Percentiles rank a stretch among this genome's conserved stretches.
phyloP scores from a whole-genome alignment of 2,797 vertebrate genomes.

The Betta splendens region DNA sequence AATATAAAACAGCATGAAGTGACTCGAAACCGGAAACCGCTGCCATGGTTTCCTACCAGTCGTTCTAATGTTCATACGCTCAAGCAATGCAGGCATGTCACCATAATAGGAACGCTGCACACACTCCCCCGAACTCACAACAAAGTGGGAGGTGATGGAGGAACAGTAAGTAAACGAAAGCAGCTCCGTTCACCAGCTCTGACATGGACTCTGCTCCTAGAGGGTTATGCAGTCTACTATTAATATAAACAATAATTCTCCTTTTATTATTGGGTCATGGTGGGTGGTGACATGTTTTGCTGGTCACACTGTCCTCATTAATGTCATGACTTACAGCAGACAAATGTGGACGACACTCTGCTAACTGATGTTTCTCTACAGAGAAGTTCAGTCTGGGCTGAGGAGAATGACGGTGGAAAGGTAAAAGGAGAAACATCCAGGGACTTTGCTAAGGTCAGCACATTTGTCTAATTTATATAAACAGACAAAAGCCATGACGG shows the following conservation, averaged over 20 bases:
- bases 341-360: neutral
- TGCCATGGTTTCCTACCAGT: too few species aligned
- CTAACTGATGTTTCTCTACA: slow-evolving; percentile 28
- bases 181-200: too few species aligned
- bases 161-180: slow-evolving; percentile 55
- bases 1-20: slow-evolving; percentile 26
- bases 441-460: slow-evolving; percentile 95
- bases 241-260: too few species aligned
- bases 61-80: slow-evolving; percentile 18
- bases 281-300: neutral
- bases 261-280: too few species aligned
- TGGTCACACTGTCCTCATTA: neutral
- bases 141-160: slow-evolving; percentile 34
- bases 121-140: slow-evolving; percentile 48
- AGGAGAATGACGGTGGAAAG: slow-evolving; percentile 88
- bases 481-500: slow-evolving; percentile 10
- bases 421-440: slow-evolving; percentile 90
- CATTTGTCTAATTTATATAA: neutral
- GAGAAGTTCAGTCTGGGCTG: slow-evolving; percentile 85
- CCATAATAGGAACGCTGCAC: slow-evolving; percentile 63
- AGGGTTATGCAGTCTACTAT: too few species aligned
- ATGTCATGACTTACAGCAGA: neutral
- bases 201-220: too few species aligned
- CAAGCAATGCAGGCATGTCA: neutral
- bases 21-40: too few species aligned